phyloP scores from a whole-genome alignment of 2,113 vertebrate species.

The Thryonomys swinderianus region DNA sequence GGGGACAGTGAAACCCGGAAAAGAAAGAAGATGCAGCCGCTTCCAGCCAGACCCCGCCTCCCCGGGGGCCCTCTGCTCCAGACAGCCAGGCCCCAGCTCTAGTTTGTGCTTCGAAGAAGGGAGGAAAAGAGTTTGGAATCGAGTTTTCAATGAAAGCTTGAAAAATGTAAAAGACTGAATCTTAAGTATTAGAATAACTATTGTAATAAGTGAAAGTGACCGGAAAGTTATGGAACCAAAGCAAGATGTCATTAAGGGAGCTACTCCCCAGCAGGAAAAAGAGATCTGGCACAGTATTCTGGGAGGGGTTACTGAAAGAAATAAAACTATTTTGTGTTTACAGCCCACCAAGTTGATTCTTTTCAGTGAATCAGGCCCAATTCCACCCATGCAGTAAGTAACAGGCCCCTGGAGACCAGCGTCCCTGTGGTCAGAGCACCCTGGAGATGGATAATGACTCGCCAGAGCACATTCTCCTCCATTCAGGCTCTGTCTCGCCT shows the following conservation, averaged over 20 bases:
- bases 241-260: constrained; percentile 47
- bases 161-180: constrained; percentile 40
- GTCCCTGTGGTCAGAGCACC: neutral
- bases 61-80: neutral
- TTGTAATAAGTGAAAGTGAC: constrained; percentile 29
- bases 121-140: neutral
- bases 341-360: neutral
- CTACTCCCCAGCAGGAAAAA: neutral
- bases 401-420: neutral
- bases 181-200: constrained; percentile 60
- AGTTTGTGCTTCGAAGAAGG: neutral
- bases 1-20: neutral
- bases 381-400: neutral
- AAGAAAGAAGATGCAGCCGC: neutral
- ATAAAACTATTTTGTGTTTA: constrained; percentile 39
- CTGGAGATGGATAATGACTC: neutral
- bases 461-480: neutral
- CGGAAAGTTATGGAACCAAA: constrained; percentile 50
- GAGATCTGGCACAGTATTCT: neutral
- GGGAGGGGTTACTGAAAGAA: constrained; percentile 42
- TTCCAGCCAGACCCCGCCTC: neutral
- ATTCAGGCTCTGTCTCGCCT: neutral
- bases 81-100: neutral
- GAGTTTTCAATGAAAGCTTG: constrained; percentile 18
- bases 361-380: neutral